Percentiles rank a stretch among this genome's conserved stretches.
Conservation (phyloP, 2,113 vertebrate genomes). For the Petrocephalus microphthalmus region DNA sequence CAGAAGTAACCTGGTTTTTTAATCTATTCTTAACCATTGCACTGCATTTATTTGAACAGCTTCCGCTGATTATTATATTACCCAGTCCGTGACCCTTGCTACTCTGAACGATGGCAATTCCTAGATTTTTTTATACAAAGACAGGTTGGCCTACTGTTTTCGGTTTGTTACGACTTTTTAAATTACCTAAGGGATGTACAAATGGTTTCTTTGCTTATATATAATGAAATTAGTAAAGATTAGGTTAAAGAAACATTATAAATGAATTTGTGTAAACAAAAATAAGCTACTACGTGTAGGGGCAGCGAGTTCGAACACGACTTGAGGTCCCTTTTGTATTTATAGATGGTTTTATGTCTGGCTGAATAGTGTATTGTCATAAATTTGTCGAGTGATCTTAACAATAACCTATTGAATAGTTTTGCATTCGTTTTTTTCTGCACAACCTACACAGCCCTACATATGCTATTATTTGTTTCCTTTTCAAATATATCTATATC, state of each 20-base stretch:
- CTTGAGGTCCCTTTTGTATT: conserved; percentile 45
- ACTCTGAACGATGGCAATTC: conserved; percentile 33
- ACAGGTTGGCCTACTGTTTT: conserved; percentile 55
- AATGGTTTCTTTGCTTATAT: conserved; percentile 71
- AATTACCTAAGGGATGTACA: conserved; percentile 60
- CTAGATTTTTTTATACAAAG: conserved; percentile 61
- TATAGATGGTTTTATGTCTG: conserved; percentile 45
- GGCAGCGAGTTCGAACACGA: conserved; percentile 38
- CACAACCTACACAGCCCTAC: conserved; percentile 71
- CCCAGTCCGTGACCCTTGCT: conserved; percentile 35
- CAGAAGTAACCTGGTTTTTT: neutral
- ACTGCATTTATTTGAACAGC: conserved; percentile 32
- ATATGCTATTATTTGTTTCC: conserved; percentile 39
- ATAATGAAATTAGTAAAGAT: conserved; percentile 55
- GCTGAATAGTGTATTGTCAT: conserved; percentile 53
- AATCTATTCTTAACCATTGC: conserved; percentile 23
- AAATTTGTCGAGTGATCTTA: conserved; percentile 47
- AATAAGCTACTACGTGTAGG: conserved; percentile 44
- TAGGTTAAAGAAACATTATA: conserved; percentile 44
- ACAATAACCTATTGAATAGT: conserved; percentile 45
- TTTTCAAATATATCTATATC: conserved; percentile 46
- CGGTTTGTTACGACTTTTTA: conserved; percentile 37
- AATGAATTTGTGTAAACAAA: conserved; percentile 56
- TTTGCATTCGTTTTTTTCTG: conserved; percentile 37
- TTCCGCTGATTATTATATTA: conserved; percentile 38